Evolutionary conservation across 1,140 invertebrate species (phyloP), one percentile per base, ranked within the genome.

Genomic region (Musca domestica): DNA sequence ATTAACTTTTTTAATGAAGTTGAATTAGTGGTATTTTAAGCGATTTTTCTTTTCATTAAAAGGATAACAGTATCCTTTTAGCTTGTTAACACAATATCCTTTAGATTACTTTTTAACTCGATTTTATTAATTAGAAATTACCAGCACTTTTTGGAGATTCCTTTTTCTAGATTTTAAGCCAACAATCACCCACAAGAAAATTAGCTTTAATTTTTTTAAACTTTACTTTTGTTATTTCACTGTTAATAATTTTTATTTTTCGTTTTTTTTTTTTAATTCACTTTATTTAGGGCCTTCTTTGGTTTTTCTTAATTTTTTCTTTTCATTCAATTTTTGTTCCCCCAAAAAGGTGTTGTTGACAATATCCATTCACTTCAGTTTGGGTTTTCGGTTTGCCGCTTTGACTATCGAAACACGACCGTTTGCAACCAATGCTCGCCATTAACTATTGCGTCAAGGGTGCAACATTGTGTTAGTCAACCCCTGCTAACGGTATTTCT

Each of bases 381-480:
- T 30, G 27, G 34, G 34, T 41, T 41, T n/a, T 17, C 9, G 22
- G 22, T 20, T 52, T 52, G 20, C 64, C 64, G 48, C 48, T 66
- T 52, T 25, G 2, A 27, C 20, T 64, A 25, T 25, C 14, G 22
- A 64, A 74, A 79, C 77, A 77, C 77, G 77, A 79, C 77, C 77
- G 77, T 76, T 76, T 76, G 74, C 76, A 76, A 67, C 74, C 69
- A 77, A 75, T 71, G 77, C 75, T 79, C 73, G 74, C 71, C 77
- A 74, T 74, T 74, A 79, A 79, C 77, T 79, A 73, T 72, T 76
- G 70, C 73, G 73, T 73, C 74, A 75, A 75, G 75, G 74, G 76
- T 69, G 64, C 48, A 41, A 66, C 54, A 68, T 34, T 61, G 56
- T 48, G 48, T 48, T 49, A 64, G 72, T 74, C 74, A 73, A 69